Evolutionary conservation across 2,113 vertebrate species (phyloP).

Genomic region (Prochilodus magdalenae): DNA sequence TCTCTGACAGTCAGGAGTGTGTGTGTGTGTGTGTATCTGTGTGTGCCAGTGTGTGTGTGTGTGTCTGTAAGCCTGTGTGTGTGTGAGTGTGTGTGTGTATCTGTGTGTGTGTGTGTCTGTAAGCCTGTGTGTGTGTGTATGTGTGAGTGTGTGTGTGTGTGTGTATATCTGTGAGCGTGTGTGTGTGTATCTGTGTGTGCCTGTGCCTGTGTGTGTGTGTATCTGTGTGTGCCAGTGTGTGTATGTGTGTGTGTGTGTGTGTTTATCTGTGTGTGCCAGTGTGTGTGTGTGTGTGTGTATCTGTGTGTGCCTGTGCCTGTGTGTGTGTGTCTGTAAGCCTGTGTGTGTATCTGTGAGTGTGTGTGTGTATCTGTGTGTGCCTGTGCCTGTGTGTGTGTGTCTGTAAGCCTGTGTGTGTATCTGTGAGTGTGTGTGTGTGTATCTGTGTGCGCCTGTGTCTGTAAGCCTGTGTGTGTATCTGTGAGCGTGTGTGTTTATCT

Average conservation of each 20-base stretch:
- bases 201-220: conserved; percentile 25
- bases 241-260: conserved; percentile 14
- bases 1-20: conserved; percentile 1
- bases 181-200: too few species aligned
- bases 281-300: conserved; percentile 16
- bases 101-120: too few species aligned
- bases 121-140: too few species aligned
- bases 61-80: background rate
- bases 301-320: background rate
- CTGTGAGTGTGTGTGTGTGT: conserved; percentile 16
- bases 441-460: too few species aligned
- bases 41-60: conserved; percentile 4
- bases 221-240: too few species aligned
- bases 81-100: conserved; percentile 24
- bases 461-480: too few species aligned
- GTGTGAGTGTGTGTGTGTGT: too few species aligned
- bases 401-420: background rate
- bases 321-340: conserved; percentile 13
- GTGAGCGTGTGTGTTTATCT: conserved; percentile 16
- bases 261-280: background rate
- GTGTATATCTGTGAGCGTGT: too few species aligned
- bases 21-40: conserved; percentile 15
- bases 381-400: conserved; percentile 22
- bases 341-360: conserved; percentile 8
- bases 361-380: background rate